These are phyloP conservation scores for Corythornis cristatus DNA, from an alignment of 2,113 vertebrate genomes.

Conservation along the genomic window DNA sequence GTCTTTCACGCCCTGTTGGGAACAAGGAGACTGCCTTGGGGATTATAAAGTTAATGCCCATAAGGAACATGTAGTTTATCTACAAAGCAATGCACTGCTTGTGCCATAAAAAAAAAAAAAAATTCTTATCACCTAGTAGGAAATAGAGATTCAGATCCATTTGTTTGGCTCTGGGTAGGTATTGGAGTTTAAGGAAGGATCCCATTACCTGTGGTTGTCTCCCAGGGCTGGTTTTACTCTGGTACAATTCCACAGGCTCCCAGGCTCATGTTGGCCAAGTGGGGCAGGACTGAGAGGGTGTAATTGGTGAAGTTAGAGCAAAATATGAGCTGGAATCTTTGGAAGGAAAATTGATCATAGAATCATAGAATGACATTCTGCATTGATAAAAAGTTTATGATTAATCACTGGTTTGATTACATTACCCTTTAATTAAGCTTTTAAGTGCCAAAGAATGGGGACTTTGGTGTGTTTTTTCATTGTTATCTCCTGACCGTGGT, in stretches of 20 bases:
- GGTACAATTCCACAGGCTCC: background rate
- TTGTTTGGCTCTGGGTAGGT: background rate
- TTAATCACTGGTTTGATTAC: constrained; percentile 17
- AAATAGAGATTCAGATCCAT: background rate
- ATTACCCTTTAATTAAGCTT: constrained; percentile 21
- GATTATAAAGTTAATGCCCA: background rate
- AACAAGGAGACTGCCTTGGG: background rate
- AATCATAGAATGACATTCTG: background rate
- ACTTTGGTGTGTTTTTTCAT: constrained; percentile 20
- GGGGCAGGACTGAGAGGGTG: background rate
- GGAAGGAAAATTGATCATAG: background rate
- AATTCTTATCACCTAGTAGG: background rate
- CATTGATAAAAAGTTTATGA: constrained; percentile 55
- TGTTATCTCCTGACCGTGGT: background rate
- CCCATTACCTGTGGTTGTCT: background rate
- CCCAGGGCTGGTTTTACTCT: background rate
- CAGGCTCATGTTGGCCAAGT: background rate
- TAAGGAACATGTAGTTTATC: background rate
- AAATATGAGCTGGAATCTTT: background rate
- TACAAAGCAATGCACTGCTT: background rate
- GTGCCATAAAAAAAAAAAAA: background rate
- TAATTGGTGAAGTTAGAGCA: background rate
- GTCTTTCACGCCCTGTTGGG: background rate
- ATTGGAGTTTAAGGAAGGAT: background rate
- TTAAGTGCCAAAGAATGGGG: background rate